phyloP scores from a whole-genome alignment of 37 sponge, comb jelly and placozoan genomes.

The Aphrocallistes beatrix region DNA sequence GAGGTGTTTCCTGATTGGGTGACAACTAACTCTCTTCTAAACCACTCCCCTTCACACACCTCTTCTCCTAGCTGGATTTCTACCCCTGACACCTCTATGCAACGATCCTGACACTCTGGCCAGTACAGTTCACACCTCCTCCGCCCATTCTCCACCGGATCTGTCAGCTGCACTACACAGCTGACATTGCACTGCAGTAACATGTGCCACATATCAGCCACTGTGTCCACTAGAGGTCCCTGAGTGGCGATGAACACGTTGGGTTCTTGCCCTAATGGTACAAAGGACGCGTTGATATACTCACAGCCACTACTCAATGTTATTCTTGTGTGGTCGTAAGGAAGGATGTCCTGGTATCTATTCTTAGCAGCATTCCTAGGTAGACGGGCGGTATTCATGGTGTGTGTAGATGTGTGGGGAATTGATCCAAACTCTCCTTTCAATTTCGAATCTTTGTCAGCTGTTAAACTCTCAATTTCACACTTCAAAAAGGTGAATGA shows the following conservation, averaged over 20 bases:
- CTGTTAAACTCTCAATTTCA: background rate
- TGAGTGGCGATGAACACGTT: slow-evolving; percentile 13
- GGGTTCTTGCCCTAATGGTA: background rate
- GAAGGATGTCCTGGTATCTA: background rate
- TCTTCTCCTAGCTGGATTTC: background rate
- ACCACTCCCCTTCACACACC: background rate
- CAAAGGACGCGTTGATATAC: background rate
- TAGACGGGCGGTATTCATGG: background rate
- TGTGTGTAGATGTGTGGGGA: background rate
- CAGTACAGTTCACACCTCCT: background rate
- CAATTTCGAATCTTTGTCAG: background rate
- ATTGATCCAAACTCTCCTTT: background rate
- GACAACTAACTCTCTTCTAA: background rate
- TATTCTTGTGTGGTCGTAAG: background rate
- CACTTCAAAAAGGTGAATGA: too few species aligned
- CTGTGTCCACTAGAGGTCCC: background rate
- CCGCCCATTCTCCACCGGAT: background rate
- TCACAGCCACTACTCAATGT: background rate
- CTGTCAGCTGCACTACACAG: background rate
- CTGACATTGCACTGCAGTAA: background rate
- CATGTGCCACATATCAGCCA: slow-evolving; percentile 10
- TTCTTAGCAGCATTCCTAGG: background rate
- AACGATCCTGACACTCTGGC: background rate
- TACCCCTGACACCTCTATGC: background rate
- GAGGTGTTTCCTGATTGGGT: background rate